Conservation (phyloP, 2,888 invertebrate species). For the Clivina fossor region DNA sequence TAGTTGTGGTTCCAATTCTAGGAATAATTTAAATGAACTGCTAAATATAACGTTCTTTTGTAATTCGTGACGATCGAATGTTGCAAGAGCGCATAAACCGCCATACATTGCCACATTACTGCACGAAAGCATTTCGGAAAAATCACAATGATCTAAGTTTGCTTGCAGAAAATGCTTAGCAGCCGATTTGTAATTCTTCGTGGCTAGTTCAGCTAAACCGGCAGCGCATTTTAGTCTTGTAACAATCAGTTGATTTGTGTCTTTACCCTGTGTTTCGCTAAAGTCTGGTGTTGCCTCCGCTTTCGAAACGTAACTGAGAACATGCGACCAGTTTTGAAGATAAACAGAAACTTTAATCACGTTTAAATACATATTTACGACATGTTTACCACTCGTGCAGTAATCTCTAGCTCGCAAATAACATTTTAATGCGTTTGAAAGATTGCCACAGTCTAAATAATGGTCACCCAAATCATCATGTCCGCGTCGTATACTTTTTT, state of each 20-base stretch:
- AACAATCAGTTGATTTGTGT: constrained; percentile 75
- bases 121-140: constrained; percentile 92
- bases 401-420: constrained; percentile 97
- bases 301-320: constrained; percentile 94
- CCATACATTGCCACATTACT: constrained; percentile 97
- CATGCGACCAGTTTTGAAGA: constrained; percentile 97
- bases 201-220: constrained; percentile 90
- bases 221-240: constrained; percentile 93
- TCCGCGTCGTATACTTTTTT: constrained; percentile 94
- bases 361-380: constrained; percentile 98
- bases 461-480: constrained; percentile 98
- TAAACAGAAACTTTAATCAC: constrained; percentile 97
- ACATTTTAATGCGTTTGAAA: constrained; percentile 95
- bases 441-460: constrained; percentile 94
- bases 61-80: constrained; percentile 92
- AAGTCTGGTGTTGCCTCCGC: constrained; percentile 93
- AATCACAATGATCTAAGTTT: constrained; percentile 95
- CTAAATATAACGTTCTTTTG: constrained; percentile 91
- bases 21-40: constrained; percentile 93
- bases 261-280: constrained; percentile 74
- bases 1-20: constrained; percentile 96
- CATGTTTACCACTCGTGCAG: constrained; percentile 97
- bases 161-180: constrained; percentile 92
- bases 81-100: constrained; percentile 94
- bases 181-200: constrained; percentile 92